Percentiles rank a stretch among this genome's conserved stretches.
Evolutionary conservation across 2,113 vertebrate genomes (phyloP).

Genomic region (Ovis aries): DNA sequence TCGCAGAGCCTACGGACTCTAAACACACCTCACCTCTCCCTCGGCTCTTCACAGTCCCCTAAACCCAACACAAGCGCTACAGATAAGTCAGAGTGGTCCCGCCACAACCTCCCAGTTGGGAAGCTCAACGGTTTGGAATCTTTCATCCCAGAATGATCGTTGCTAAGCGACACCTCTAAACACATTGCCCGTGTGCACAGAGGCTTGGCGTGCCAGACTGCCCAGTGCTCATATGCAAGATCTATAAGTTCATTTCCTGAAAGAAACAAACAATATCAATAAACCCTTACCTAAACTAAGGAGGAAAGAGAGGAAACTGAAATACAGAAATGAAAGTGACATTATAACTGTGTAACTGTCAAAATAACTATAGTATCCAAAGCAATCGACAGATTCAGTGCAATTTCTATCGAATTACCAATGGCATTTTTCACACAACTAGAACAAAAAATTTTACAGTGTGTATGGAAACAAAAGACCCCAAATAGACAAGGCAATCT

Average conservation of each 20-base stretch:
- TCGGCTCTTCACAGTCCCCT: accelerated
- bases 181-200: neutral
- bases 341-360: neutral
- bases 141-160: accelerated
- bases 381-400: neutral
- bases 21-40: too few relatives aligned
- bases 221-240: conserved; percentile 79
- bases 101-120: conserved; percentile 74
- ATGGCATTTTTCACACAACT: neutral
- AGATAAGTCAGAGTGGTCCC: conserved; percentile 58
- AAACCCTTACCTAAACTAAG: neutral
- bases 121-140: neutral
- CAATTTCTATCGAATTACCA: neutral
- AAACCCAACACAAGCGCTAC: accelerated
- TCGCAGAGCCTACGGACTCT: neutral
- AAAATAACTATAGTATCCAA: neutral
- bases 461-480: neutral
- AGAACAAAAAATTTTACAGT: neutral
- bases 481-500: neutral
- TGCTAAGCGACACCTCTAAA: conserved; percentile 78
- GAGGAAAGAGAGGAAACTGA: neutral
- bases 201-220: neutral
- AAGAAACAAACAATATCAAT: neutral
- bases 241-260: neutral
- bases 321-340: neutral